Evolutionary conservation across 2,113 vertebrate genomes (phyloP), one percentile per base, ranked within the genome.

Genomic region (cattle (Bos taurus)): DNA sequence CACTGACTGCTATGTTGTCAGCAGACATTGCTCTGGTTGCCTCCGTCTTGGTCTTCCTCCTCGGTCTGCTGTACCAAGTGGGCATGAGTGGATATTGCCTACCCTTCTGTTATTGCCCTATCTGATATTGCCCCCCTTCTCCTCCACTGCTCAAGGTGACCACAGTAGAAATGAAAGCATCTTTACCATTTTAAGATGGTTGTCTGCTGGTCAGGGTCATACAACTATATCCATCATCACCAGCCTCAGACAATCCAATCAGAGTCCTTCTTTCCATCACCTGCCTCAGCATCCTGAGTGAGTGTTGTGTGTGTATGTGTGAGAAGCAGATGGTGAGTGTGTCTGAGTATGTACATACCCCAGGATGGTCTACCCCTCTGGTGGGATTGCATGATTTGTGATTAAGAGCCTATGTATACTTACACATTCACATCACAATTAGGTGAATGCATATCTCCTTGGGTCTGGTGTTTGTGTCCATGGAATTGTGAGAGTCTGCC

Each of bases 211-310:
- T 94, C 98, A 96, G 98, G 99, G 96, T 97, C 98, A 99, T 15
- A 99, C 99, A 98, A 99, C 99, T n/a, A 99, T 99, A 52, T 99
- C 99, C 96, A 99, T 99, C 98, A 99, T 99, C 97, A 99, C 99
- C 93, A 99, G 99, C 98, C 99, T 99, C 60, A 99, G 99, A 98
- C 99, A 98, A 99, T 91, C 99, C 96, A 99, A 77, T 57, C 96
- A 15, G 1, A 16, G 30, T 26, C 30, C 90, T 64, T 25, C 81
- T 92, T 74, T n/a, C 46, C 15, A 50, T 8, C 0, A 10, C 77
- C 83, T 33, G 88, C 48, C 43, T 90, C 82, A 23, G 59, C 9
- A 43, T 40, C 74, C 78, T 12, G 25, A 25, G 40, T 17, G n/a
- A 15, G 40, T 33, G 19, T 82, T n/a, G 28, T 82, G 30, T 83